Conservation (phyloP, 1,140 invertebrate species). For the Battus philenor region DNA sequence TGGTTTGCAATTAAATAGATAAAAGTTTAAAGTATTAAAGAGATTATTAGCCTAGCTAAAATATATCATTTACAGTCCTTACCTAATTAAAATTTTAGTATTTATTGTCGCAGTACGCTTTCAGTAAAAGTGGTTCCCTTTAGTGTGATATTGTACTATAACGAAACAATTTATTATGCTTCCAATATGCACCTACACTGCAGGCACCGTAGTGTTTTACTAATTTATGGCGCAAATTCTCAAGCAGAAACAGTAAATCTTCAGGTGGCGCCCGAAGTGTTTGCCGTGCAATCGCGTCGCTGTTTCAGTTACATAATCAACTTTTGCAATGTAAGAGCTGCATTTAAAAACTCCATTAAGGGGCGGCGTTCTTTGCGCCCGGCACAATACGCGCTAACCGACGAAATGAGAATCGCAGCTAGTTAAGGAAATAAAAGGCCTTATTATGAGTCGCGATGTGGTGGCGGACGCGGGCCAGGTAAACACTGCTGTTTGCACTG, state of each 20-base stretch:
- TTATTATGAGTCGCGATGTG: conserved; percentile 61
- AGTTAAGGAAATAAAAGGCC: conserved; percentile 69
- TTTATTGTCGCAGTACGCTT: too few species aligned
- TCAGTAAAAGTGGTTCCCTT: too few species aligned
- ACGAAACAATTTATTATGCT: too few species aligned
- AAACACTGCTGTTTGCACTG: conserved; percentile 63
- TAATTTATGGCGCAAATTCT: conserved; percentile 31
- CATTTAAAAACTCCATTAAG: conserved; percentile 66
- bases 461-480: conserved; percentile 42
- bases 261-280: conserved; percentile 38
- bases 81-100: too few species aligned
- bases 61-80: too few species aligned
- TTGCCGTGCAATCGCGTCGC: conserved; percentile 50
- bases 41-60: too few species aligned
- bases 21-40: too few species aligned
- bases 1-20: too few species aligned
- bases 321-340: conserved; percentile 61
- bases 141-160: too few species aligned
- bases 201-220: conserved; percentile 11
- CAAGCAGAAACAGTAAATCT: conserved; percentile 42
- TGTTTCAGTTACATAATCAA: conserved; percentile 61
- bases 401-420: conserved; percentile 65
- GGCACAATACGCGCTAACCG: conserved; percentile 67
- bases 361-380: conserved; percentile 59
- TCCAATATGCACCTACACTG: conserved; percentile 1